A percentile compares a stretch with the other conserved stretches of the same genome.
phyloP scores from a whole-genome alignment of 2,888 invertebrate genomes.

The Bombylius discolor region DNA sequence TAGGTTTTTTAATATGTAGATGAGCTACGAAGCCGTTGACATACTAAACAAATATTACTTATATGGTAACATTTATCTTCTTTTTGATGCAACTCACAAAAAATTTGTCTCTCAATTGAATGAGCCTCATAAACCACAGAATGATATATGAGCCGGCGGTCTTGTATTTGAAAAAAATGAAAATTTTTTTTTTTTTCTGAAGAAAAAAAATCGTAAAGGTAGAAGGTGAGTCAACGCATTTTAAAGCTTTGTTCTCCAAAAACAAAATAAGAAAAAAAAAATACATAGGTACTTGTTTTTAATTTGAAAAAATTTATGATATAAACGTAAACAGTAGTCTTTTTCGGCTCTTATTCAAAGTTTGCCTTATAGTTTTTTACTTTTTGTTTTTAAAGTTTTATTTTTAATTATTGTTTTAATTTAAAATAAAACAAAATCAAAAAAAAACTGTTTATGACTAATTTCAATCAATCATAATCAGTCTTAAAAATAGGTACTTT shows the following conservation, averaged over 20 bases:
- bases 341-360: neutral
- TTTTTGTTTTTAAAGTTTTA: no score
- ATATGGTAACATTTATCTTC: conserved; percentile 7
- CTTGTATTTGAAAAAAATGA: neutral
- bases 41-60: conserved; percentile 1
- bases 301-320: neutral
- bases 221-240: conserved; percentile 2
- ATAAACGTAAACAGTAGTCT: neutral
- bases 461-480: no score
- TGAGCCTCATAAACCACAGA: conserved; percentile 6
- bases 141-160: conserved; percentile 6
- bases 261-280: neutral
- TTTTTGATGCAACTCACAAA: conserved; percentile 4
- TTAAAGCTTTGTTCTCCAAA: neutral
- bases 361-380: no score
- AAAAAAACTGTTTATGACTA: no score
- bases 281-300: neutral
- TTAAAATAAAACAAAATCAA: no score
- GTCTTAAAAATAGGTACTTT: no score
- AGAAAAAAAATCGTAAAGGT: neutral
- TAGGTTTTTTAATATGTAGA: no score
- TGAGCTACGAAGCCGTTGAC: neutral
- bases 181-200: neutral
- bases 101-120: conserved; percentile 9
- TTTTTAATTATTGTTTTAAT: no score